phyloP scores from a whole-genome alignment of 2,797 vertebrate genomes.

The Leucoraja ocellata region DNA sequence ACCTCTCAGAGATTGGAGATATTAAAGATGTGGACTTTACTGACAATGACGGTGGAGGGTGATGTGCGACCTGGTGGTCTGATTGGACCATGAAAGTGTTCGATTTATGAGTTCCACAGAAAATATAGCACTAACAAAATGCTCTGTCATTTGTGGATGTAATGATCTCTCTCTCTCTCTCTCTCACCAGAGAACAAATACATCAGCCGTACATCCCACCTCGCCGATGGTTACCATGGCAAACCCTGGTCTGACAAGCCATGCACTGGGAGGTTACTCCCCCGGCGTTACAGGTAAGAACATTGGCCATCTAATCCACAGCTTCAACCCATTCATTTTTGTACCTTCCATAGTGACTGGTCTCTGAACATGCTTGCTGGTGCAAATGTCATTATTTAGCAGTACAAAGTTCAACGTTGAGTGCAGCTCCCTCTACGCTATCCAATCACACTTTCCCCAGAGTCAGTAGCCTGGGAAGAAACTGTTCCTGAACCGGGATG shows the following conservation, averaged over 20 bases:
- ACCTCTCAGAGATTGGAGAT: background rate
- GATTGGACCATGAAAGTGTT: background rate
- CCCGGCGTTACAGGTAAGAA: conserved; percentile 64
- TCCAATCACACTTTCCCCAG: background rate
- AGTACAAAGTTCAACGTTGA: background rate
- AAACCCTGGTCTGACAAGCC: conserved; percentile 58
- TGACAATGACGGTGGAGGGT: background rate
- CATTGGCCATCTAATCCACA: background rate
- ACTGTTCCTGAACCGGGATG: too few relatives aligned
- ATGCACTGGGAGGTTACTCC: conserved; percentile 61
- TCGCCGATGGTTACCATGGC: conserved; percentile 64
- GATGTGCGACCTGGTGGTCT: background rate
- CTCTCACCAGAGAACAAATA: conserved; percentile 66
- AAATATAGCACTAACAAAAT: background rate
- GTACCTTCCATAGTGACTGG: too few relatives aligned
- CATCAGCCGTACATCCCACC: conserved; percentile 66
- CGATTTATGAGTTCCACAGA: background rate
- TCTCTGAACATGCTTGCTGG: background rate
- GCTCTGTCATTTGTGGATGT: background rate
- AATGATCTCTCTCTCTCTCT: background rate
- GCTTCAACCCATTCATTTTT: background rate
- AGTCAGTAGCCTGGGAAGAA: too few relatives aligned
- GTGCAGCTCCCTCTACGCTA: background rate
- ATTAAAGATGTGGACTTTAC: background rate
- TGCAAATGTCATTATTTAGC: background rate